Evolutionary conservation across 2,888 invertebrate species (phyloP), one percentile per base, ranked within the genome.

Genomic region (Lomographa bimaculata): DNA sequence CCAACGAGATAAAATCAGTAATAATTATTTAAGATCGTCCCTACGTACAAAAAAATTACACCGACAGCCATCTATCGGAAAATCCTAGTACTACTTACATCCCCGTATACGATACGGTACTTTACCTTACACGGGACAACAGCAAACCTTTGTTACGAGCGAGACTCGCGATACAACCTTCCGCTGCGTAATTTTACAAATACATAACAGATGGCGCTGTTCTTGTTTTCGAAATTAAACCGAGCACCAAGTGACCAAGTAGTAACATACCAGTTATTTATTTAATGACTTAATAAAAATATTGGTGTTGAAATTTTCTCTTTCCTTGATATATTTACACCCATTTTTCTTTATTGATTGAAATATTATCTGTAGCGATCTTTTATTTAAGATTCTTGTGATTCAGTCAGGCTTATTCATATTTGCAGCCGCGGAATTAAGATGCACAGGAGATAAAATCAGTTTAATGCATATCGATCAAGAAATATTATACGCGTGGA

Each of bases 401-500:
- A 63, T 44, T 57, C 71, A 71, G 59, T 69, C 65, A 63, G 55
- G 71, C 65, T 60, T 61, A 71, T 71, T 64, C 60, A 57, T 58
- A 66, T 65, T 39, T 54, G 60, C 56, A 60, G 58, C 60, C 59
- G 60, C 60, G 53, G 66, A 64, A 72, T 71, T 63, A 71, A 72
- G 76, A 74, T 70, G 70, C 64, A 60, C 43, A 48, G 11, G 47
- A 50, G 76, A 79, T 78, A 76, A 71, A 55, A 75, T 75, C 76
- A 57, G 42, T 52, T 67, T 67, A 69, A 71, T 67, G 64, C 64
- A 61, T 65, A 63, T 65, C 65, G 71, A 75, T 74, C 63, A 76
- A 66, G 78, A 75, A 79, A 79, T 70, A 59, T 69, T 72, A 79
- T 77, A 76, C 54, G 70, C 77, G 75, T 75, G 76, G 72, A 68